Percentiles rank a stretch among this genome's conserved stretches.
These are phyloP conservation scores for Himalopsyche anomala DNA, from an alignment of 2,888 invertebrate genomes.

Conservation along the genomic window DNA sequence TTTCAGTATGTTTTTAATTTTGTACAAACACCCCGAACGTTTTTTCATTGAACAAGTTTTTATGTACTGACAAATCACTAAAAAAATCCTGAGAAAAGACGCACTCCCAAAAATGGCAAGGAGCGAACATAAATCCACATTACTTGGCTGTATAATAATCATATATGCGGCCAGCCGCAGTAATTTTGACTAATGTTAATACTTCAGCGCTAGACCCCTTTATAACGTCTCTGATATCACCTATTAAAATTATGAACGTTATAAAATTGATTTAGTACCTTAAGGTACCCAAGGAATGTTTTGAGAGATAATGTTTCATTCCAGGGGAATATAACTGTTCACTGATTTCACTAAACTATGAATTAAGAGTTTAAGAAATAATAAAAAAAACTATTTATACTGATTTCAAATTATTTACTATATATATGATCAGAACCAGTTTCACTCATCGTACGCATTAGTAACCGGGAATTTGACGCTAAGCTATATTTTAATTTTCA, in stretches of 20 bases:
- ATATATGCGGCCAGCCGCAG: slow-evolving; percentile 45
- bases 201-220: slow-evolving; percentile 54
- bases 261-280: slow-evolving; percentile 62
- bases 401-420: neutral
- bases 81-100: neutral
- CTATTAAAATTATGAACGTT: slow-evolving; percentile 64
- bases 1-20: too few relatives aligned
- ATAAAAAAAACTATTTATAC: neutral
- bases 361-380: neutral
- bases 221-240: slow-evolving; percentile 62
- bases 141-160: slow-evolving; percentile 42
- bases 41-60: too few relatives aligned
- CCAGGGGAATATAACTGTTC: slow-evolving; percentile 2
- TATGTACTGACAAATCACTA: too few relatives aligned
- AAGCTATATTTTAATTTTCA: too few relatives aligned
- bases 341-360: neutral
- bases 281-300: slow-evolving; percentile 50
- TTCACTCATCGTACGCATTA: too few relatives aligned
- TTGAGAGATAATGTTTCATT: slow-evolving; percentile 47
- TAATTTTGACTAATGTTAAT: slow-evolving; percentile 64
- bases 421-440: too few relatives aligned
- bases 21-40: too few relatives aligned
- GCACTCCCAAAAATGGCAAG: slow-evolving; percentile 51
- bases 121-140: slow-evolving; percentile 55
- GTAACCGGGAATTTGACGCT: too few relatives aligned